Conservation (phyloP, 2,888 invertebrate genomes). For the Epinotia ramella region DNA sequence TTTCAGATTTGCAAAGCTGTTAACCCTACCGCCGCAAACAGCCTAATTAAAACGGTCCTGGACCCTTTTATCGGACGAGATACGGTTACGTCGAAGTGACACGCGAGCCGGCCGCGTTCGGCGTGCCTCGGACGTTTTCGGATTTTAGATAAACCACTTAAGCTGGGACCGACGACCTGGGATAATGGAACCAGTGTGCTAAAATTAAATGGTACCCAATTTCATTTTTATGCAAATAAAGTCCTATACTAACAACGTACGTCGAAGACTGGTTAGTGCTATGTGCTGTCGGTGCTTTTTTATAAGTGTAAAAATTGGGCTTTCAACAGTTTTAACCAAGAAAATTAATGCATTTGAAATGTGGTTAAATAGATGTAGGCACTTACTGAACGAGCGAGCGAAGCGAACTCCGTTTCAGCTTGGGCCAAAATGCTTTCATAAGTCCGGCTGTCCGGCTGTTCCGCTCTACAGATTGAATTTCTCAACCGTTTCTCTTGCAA, state of each 20-base stretch:
- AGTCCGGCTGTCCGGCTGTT: too few species aligned
- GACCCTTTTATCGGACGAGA: slow-evolving; percentile 80
- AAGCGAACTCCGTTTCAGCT: too few species aligned
- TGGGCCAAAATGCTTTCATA: too few species aligned
- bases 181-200: background rate
- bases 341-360: too few species aligned
- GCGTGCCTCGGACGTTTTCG: slow-evolving; percentile 57
- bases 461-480: too few species aligned
- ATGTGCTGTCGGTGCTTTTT: too few species aligned
- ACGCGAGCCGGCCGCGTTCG: slow-evolving; percentile 68
- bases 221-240: background rate
- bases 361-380: too few species aligned
- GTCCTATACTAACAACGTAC: background rate
- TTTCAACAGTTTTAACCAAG: too few species aligned
- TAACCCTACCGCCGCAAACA: slow-evolving; percentile 66
- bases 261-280: background rate
- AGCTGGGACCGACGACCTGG: slow-evolving; percentile 17
- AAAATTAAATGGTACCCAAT: slow-evolving; percentile 8
- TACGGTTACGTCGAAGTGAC: slow-evolving; percentile 76
- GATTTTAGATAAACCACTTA: slow-evolving; percentile 44
- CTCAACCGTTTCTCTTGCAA: too few species aligned
- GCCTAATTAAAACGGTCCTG: slow-evolving; percentile 83
- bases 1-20: slow-evolving; percentile 15
- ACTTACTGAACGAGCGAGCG: too few species aligned
- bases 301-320: too few species aligned